phyloP scores from a whole-genome alignment of 2,797 vertebrate genomes.

The Leptoclinus maculatus region DNA sequence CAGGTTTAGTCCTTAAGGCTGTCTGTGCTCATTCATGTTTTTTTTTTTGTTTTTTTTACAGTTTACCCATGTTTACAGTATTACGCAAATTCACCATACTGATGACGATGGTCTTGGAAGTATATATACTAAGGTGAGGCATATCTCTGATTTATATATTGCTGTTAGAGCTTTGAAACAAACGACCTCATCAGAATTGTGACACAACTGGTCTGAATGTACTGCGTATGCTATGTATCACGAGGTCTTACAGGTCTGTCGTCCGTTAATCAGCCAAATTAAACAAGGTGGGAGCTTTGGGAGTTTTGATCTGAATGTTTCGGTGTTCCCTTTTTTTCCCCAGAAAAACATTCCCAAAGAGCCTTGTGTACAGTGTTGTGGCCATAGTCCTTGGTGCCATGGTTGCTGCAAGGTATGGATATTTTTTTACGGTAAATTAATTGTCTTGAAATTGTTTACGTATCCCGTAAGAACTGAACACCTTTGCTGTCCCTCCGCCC shows the following conservation, averaged over 20 bases:
- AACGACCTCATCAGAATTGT: neutral
- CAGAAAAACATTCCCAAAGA: conserved; percentile 78
- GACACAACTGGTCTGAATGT: neutral
- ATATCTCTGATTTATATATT: neutral
- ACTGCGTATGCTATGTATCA: neutral
- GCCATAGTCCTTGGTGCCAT: conserved; percentile 88
- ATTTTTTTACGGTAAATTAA: neutral
- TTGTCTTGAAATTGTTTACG: neutral
- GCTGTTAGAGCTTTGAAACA: neutral
- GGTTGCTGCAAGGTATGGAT: conserved; percentile 90
- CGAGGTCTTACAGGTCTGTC: neutral
- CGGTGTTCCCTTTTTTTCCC: neutral
- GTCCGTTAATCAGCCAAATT: neutral
- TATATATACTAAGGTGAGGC: conserved; percentile 87
- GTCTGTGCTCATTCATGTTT: neutral
- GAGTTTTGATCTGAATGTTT: neutral
- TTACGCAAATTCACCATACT: conserved; percentile 95
- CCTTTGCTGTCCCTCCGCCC: neutral
- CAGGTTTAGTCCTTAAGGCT: neutral
- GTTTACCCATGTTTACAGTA: conserved; percentile 97
- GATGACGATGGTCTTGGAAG: conserved; percentile 92
- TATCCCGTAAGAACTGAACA: neutral
- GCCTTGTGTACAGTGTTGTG: conserved; percentile 76
- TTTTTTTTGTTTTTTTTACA: conserved; percentile 70
- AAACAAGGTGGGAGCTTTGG: neutral